These are phyloP conservation scores for Lycocerus yunnanus DNA, from an alignment of 2,888 invertebrate species.

Conservation along the genomic window DNA sequence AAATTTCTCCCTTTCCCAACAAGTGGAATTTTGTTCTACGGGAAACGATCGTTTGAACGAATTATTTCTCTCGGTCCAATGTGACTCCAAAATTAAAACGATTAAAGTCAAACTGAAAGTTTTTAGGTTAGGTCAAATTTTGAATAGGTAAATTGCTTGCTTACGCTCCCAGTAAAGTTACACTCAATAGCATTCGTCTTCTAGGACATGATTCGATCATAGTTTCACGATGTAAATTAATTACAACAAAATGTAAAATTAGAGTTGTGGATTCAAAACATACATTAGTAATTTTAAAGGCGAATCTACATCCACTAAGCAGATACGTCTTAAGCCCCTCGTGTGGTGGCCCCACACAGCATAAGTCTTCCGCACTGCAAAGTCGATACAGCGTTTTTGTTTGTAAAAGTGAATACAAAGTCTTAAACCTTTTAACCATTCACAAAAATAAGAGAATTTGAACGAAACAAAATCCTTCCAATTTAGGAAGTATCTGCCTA, in stretches of 20 bases:
- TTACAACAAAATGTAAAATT: neutral
- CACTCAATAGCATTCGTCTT: constrained; percentile 80
- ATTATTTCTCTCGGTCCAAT: constrained; percentile 64
- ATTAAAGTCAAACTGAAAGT: constrained; percentile 75
- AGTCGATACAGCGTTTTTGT: too few relatives aligned
- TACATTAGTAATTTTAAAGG: neutral
- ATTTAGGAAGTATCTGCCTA: too few relatives aligned
- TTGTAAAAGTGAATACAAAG: too few relatives aligned
- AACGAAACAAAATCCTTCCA: too few relatives aligned
- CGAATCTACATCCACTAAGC: neutral
- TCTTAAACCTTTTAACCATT: too few relatives aligned
- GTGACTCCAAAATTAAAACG: constrained; percentile 81
- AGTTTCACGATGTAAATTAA: constrained; percentile 4
- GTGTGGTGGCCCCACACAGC: too few relatives aligned
- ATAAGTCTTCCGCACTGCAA: too few relatives aligned
- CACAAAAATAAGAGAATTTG: too few relatives aligned
- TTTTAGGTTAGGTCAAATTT: constrained; percentile 32
- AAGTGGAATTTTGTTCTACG: constrained; percentile 77
- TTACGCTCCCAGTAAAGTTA: constrained; percentile 76
- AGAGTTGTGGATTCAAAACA: neutral
- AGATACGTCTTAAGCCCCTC: too few relatives aligned
- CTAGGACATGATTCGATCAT: constrained; percentile 88
- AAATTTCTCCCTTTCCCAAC: constrained; percentile 74
- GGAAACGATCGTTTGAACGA: constrained; percentile 66
- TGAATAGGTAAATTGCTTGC: constrained; percentile 47